phyloP scores from a whole-genome alignment of 2,797 vertebrate species.

The Alouatta caraya region DNA sequence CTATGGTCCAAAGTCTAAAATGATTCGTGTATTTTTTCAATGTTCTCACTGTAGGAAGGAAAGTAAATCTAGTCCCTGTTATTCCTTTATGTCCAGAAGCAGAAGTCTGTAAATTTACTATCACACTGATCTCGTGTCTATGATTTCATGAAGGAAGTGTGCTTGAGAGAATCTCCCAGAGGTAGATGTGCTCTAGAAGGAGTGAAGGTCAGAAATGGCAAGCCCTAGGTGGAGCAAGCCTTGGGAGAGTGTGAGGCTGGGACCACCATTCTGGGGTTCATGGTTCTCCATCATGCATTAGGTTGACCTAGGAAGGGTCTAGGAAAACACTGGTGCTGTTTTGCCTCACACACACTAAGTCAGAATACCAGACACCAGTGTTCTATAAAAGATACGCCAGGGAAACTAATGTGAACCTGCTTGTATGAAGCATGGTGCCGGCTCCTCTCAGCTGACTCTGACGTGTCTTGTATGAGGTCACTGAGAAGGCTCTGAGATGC shows the following conservation, averaged over 20 bases:
- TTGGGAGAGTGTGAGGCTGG: neutral
- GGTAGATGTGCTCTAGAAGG: neutral
- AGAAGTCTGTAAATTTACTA: neutral
- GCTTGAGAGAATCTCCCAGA: neutral
- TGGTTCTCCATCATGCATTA: too few relatives aligned
- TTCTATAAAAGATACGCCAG: neutral
- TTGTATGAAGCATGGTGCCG: rapidly evolving
- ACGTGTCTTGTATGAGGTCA: neutral
- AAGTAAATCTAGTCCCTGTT: neutral
- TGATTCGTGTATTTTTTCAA: neutral
- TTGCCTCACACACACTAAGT: neutral
- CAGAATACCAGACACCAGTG: neutral
- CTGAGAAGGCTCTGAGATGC: too few relatives aligned
- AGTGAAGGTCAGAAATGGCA: neutral
- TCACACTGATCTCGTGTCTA: neutral
- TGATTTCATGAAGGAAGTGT: neutral
- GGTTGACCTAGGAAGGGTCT: neutral
- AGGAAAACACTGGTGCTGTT: too few relatives aligned
- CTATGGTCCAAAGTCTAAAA: neutral
- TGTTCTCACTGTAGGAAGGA: neutral
- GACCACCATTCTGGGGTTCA: neutral
- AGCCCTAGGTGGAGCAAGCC: neutral
- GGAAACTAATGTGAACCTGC: neutral
- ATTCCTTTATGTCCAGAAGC: neutral
- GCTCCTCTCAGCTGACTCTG: neutral